Base-by-base conservation (phyloP, 2,797 vertebrate genomes). In the Merluccius polli region DNA sequence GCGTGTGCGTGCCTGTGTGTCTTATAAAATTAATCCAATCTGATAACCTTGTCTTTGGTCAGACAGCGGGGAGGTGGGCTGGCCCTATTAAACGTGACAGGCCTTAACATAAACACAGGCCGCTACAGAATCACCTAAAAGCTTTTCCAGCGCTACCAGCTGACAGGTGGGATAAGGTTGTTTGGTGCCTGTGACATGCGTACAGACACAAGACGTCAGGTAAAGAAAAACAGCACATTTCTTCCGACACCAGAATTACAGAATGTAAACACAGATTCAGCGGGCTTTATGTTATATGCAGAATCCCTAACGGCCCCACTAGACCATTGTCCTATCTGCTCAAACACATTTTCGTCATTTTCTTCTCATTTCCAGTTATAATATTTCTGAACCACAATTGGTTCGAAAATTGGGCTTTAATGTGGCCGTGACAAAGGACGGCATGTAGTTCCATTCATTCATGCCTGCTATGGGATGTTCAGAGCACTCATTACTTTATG, bases 381-480 rank as follows among this genome's bases (percentile, higher is more conserved):
- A 1, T 16, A 70, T 41, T 36, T 73, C 75, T 82, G 70, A 85
- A 83, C 78, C 75, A 74, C 68, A 70, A 76, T 59, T 59, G 59
- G 59, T 24, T 74, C 75, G 71, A 74, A 78, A 79, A 33, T 71
- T 83, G 87, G 84, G 79, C 87, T 86, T 83, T 83, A 78, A 83
- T 85, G 76, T 71, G 79, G 76, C 85, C 87, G 77, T 85, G 84
- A 83, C 75, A 69, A 3, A 70, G 65, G 80, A 86, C 73, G 67
- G 75, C 77, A 78, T 83, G 86, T 83, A 79, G 79, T 89, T 87
- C 82, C 79, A 88, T 86, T 80, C 83, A 48, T 88, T 90, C 89
- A 89, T 85, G 83, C 84, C 88, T 86, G 84, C 87, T 88, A 88
- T 73, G 85, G 83, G 85, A 91, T 90, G 90, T 92, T 88, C 87